Percentiles rank a stretch among this genome's conserved stretches.
Evolutionary conservation across 1,140 invertebrate genomes (phyloP).

Genomic region (Oscheius sp.): DNA sequence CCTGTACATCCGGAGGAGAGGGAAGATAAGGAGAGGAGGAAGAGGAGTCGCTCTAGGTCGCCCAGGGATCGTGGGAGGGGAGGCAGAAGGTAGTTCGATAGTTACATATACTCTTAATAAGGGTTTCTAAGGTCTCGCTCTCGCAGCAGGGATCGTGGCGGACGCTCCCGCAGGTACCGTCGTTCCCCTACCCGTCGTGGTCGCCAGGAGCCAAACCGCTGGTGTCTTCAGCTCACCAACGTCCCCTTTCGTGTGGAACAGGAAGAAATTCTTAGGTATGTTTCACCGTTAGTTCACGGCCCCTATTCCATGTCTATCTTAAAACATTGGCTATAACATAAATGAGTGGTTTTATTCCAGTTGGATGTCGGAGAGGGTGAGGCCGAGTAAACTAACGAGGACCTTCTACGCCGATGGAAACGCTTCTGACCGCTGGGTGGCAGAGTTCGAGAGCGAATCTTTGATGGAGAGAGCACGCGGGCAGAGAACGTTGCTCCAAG

Average conservation of each 20-base stretch:
- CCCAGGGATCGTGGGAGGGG: not conserved
- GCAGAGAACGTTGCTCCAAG: not conserved
- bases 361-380: slow-evolving; percentile 23
- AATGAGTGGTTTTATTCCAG: slow-evolving; percentile 28
- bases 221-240: slow-evolving; percentile 25
- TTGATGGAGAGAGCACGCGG: slow-evolving; percentile 3
- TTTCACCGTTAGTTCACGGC: not conserved
- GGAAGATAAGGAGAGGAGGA: not conserved
- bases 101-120: not conserved
- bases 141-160: not conserved
- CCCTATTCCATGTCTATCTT: not conserved
- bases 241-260: slow-evolving; percentile 31
- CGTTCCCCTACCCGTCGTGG: not conserved
- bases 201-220: slow-evolving; percentile 22
- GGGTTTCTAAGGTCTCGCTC: not conserved
- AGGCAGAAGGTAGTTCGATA: not conserved
- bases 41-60: not conserved
- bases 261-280: slow-evolving; percentile 29
- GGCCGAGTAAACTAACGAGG: slow-evolving; percentile 5
- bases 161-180: not conserved
- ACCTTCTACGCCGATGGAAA: slow-evolving; percentile 38
- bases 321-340: not conserved
- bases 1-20: not conserved
- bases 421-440: slow-evolving; percentile 37
- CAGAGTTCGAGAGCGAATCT: slow-evolving; percentile 30